Conservation (phyloP, 2,797 vertebrate species). For the Emys orbicularis region DNA sequence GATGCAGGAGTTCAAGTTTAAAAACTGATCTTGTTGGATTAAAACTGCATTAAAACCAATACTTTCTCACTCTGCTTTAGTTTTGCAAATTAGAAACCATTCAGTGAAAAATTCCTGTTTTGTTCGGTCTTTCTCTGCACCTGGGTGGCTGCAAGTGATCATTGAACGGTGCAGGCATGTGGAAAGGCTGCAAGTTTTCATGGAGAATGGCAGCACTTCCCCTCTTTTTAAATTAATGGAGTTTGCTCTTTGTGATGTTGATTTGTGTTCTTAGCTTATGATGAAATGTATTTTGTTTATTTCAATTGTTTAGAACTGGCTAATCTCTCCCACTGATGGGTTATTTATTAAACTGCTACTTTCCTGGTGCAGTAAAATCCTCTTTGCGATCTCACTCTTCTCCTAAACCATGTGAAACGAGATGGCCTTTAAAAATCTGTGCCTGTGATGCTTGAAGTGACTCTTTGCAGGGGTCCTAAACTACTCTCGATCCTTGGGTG, state of each 20-base stretch:
- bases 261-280: not conserved
- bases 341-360: conserved; percentile 77
- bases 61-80: conserved; percentile 8
- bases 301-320: conserved; percentile 60
- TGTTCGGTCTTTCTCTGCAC: not conserved
- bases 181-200: not conserved
- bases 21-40: not conserved
- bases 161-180: not conserved
- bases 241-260: not conserved
- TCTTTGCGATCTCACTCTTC: not conserved
- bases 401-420: not conserved
- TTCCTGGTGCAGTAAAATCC: conserved; percentile 55
- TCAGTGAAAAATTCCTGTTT: not conserved
- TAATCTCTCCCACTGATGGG: conserved; percentile 53
- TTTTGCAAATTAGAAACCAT: not conserved
- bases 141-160: not conserved
- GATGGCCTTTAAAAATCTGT: not conserved
- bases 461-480: fast-evolving
- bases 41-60: not conserved
- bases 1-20: not conserved
- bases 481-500: fast-evolving
- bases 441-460: not conserved
- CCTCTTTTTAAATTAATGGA: not conserved
- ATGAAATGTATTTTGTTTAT: conserved; percentile 48
- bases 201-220: not conserved